Base-by-base conservation (phyloP, 2,113 vertebrate species). In the Gobio gobio region DNA sequence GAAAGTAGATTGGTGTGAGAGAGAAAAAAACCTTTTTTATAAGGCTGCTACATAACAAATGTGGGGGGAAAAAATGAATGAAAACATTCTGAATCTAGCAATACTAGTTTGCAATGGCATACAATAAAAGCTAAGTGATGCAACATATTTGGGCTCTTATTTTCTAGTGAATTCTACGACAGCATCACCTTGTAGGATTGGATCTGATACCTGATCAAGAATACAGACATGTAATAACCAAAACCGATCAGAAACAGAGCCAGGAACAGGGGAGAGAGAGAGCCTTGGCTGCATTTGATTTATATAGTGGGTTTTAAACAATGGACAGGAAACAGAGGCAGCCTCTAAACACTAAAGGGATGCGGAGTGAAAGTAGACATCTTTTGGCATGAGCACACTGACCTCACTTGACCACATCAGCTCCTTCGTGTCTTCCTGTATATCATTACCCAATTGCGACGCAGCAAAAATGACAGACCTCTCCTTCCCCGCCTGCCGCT, bases 371-470 rank as follows among this genome's bases (percentile, higher is more conserved):
- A 58, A 79, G 36, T 26, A 56, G 22, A n/a, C 43, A 74, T 79
- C 45, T 63, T 68, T 56, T 14, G 68, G 43, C 63, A 79, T 58
- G 66, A 83, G 45, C 47, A 83, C 59, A 70, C 64, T 56, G 80
- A 85, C 83, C 56, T 85, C 49, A 68, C 47, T 54, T 61, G 47
- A 81, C 84, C 84, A 40, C 40, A 88, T 58, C 75, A 70, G 81
- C 22, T 45, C 72, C 76, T 79, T 72, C 16, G 45, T 24, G 63
- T 86, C 74, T 54, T 49, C 20, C 16, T 76, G 24, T 66, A 64
- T 82, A 83, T 77, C 76, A 83, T 86, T 86, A 80, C 7, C 66
- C 81, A 86, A 64, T n/a, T 80, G 59, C 29, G 26, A 59, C 13
- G 4, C 5, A 14, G 66, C 14, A 66, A 79, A 85, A 86, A 77